phyloP scores from a whole-genome alignment of 2,888 invertebrate genomes.

The Athetis lepigone region DNA sequence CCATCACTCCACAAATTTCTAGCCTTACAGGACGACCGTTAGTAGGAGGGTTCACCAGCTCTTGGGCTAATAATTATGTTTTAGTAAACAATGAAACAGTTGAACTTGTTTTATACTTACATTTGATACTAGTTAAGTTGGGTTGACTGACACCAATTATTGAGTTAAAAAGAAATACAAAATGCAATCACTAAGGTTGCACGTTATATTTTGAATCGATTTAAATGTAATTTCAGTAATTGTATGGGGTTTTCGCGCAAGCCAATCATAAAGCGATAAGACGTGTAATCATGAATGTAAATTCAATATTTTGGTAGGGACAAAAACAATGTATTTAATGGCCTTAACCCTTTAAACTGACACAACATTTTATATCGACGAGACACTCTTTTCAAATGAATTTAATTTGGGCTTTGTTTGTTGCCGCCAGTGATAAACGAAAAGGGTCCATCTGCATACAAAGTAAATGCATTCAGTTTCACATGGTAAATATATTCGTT shows the following conservation, averaged over 20 bases:
- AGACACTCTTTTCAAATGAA: conserved; percentile 17
- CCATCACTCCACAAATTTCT: too few relatives aligned
- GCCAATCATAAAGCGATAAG: conserved; percentile 19
- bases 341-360: conserved; percentile 26
- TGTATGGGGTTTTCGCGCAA: conserved; percentile 8
- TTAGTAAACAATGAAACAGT: too few relatives aligned
- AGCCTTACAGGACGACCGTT: too few relatives aligned
- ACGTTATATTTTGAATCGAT: conserved; percentile 16
- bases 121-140: too few relatives aligned
- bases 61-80: too few relatives aligned
- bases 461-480: conserved; percentile 36
- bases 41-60: too few relatives aligned
- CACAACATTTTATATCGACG: conserved; percentile 1
- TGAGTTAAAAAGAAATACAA: conserved; percentile 19
- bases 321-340: conserved; percentile 36
- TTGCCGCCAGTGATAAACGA: conserved; percentile 7
- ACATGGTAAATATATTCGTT: conserved; percentile 42
- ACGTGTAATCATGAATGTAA: conserved; percentile 29
- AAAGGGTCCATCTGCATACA: conserved; percentile 31
- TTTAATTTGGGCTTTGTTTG: conserved; percentile 9
- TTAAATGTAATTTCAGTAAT: conserved; percentile 34
- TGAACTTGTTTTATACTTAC: not conserved
- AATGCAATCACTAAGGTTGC: conserved; percentile 14
- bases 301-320: conserved; percentile 26
- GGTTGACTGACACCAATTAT: conserved; percentile 20